These are phyloP conservation scores for Alviniconcha marisindica DNA, from an alignment of 1,140 invertebrate species.

Conservation along the genomic window DNA sequence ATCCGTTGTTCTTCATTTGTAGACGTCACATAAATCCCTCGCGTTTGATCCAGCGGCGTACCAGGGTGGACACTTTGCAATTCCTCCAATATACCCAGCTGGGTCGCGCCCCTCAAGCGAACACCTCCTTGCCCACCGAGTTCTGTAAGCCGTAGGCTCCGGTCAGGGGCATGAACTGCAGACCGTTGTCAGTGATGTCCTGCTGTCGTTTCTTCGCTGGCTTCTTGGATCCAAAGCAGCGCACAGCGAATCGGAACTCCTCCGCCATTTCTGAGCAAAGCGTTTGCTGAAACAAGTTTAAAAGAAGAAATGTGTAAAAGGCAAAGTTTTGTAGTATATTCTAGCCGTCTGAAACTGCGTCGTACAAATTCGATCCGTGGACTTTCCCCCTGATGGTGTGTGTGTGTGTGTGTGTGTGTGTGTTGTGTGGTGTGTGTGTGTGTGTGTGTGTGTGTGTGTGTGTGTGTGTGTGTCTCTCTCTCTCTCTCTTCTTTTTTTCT, in stretches of 20 bases:
- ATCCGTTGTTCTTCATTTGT: neutral
- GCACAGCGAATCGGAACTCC: constrained; percentile 93
- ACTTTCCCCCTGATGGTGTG: no score
- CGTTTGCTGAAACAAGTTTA: constrained; percentile 84
- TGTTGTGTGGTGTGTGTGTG: no score
- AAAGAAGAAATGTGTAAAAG: no score
- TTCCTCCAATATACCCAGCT: neutral
- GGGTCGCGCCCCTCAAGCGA: constrained; percentile 48
- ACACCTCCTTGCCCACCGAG: constrained; percentile 59
- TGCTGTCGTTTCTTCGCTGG: constrained; percentile 58
- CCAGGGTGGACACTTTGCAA: neutral
- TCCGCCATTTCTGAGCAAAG: constrained; percentile 96
- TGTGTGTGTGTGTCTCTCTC: no score
- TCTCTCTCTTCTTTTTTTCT: no score
- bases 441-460: no score
- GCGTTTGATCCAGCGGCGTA: neutral
- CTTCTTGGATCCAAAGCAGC: constrained; percentile 84
- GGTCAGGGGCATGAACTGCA: constrained; percentile 66
- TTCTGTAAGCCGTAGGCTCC: constrained; percentile 49
- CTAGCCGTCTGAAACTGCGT: no score
- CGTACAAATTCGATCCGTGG: no score
- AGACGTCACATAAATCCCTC: neutral
- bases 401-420: no score
- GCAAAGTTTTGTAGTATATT: no score
- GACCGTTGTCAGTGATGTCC: constrained; percentile 69